Base-by-base conservation (phyloP, 2,113 vertebrate species). In the Cathartes aura region DNA sequence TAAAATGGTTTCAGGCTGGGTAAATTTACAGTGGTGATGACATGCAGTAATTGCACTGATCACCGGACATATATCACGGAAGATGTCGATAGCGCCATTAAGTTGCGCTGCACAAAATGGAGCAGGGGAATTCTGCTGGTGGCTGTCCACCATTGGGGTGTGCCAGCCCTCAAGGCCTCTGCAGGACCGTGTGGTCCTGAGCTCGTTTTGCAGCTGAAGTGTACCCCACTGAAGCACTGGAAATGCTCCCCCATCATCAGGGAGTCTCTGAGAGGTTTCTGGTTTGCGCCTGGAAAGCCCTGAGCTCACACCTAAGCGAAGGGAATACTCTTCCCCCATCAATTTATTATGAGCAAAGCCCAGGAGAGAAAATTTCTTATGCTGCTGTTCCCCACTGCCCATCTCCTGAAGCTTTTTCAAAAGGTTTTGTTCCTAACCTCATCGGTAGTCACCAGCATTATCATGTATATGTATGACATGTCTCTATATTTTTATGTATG, bases 1-100 rank as follows among this genome's bases (percentile, higher is more conserved):
- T 93, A 93, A 98, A 97, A 98, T 96, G 95, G 96, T 98, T 97
- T 97, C 95, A 91, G 96, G 96, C 97, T 81, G 73, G 96, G 97
- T 96, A 97, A 97, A 97, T 98, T 98, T 97, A 97, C 91, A 94
- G 90, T 82, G 91, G 95, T 91, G 95, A 98, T 98, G 98, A 98
- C 97, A 97, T 87, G 90, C 94, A 96, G 92, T 97, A 98, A 98
- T 98, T 98, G 96, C 90, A 70, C 84, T 90, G 96, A 97, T 97
- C 96, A 91, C 32, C 90, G 97, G 81, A 87, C 47, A 67, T 96
- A 96, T 89, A 96, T 97, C 95, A 96, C 83, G 75, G 97, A 87
- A 88, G 96, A 97, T 95, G 98, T 94, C 95, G 64, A 97, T 95
- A 95, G 56, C 17, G n/a, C 75, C 96, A 71, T 87, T 96, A 89